Conservation (phyloP, 2,888 invertebrate species). For the Keiferia lycopersicella region DNA sequence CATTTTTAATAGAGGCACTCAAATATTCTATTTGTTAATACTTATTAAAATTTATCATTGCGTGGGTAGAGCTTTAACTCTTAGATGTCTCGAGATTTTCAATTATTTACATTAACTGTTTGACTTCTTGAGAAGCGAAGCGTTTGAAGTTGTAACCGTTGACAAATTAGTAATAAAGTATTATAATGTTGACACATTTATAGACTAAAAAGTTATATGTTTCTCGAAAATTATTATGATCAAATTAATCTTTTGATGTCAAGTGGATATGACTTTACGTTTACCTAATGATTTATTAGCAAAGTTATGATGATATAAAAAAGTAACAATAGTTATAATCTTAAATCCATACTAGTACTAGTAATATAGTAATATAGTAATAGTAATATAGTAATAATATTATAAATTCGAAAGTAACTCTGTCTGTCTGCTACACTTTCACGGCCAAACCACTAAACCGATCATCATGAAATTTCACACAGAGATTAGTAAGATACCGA, state of each 20-base stretch:
- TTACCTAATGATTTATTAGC: not conserved
- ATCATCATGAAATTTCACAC: too few relatives aligned
- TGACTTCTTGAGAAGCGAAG: constrained; percentile 28
- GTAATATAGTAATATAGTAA: too few relatives aligned
- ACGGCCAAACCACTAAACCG: too few relatives aligned
- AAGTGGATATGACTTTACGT: not conserved
- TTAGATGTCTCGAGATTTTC: constrained; percentile 25
- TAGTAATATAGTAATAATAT: too few relatives aligned
- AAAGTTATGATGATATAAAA: not conserved
- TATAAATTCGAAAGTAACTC: too few relatives aligned
- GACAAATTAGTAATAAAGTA: constrained; percentile 19
- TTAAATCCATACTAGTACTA: too few relatives aligned
- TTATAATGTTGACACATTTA: constrained; percentile 2
- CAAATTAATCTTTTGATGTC: not conserved
- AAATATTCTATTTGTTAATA: constrained; percentile 21
- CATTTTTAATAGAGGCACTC: not conserved
- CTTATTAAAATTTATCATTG: constrained; percentile 36
- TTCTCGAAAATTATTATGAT: constrained; percentile 8
- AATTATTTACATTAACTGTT: constrained; percentile 27
- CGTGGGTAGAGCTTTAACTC: constrained; percentile 50
- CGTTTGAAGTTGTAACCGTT: constrained; percentile 19
- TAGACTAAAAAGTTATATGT: constrained; percentile 5
- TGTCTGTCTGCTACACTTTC: too few relatives aligned
- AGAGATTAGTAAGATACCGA: too few relatives aligned
- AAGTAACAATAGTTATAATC: not conserved